Evolutionary conservation across 2,113 vertebrate species (phyloP), one percentile per base, ranked within the genome.

Genomic region (Scomber scombrus): DNA sequence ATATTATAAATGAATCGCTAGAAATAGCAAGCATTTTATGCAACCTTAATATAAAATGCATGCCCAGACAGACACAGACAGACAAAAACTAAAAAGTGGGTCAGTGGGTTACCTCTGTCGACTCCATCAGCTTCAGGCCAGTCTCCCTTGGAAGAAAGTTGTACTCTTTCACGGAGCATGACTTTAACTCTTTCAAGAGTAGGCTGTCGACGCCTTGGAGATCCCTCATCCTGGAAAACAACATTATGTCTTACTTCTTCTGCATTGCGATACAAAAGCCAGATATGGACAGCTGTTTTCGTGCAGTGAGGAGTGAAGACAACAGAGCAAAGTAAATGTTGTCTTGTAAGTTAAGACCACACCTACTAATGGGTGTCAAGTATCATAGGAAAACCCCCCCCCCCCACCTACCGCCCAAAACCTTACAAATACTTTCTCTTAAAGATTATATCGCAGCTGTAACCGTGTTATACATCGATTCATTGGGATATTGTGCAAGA

Each of bases 71-170:
- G 46, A 3, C 13, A 63, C 40, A 43, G 14, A 64, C 19, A 61
- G 46, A 3, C 13, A 63, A 31, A 70, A 47, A 15, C 19, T 4
- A 14, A 21, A 26, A 78, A 75, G 23, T 57, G 23, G 74, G 71
- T 90, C 77, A 85, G 66, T 74, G 77, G 74, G 84, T 68, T 80
- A 97, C 97, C 97, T 98, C 96, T 12, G 93, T 88, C 0, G 94
- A 84, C 88, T 99, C 97, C 67, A 99, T 97, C 86, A 98, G 89
- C 85, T 92, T 96, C 78, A 99, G 94, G 60, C 98, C 97, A 47
- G 96, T 95, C 82, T 97, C 96, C 3, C 94, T 95, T 70, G 97
- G 98, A 83, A 97, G 95, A 81, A 96, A 98, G 82, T 94, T 93
- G 81, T 85, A 90, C 90, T 99, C 97, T 74, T 93, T 94, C n/a